Evolutionary conservation across 1,140 invertebrate species (phyloP).

Genomic region (Platyscapa corneri): DNA sequence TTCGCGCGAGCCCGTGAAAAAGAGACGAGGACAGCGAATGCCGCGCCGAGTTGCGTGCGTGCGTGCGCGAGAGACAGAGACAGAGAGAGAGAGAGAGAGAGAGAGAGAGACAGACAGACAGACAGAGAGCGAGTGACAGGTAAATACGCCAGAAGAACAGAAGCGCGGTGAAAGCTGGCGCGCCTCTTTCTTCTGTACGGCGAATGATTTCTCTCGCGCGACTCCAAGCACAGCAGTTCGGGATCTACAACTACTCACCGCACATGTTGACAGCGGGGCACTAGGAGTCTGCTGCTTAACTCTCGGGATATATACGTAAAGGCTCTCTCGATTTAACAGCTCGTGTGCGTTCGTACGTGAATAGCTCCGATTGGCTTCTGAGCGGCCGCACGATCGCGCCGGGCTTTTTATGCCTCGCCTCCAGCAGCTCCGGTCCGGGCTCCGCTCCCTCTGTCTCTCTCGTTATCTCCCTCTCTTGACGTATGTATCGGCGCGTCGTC

Average conservation of each 20-base stretch:
- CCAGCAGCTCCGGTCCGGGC: slow-evolving; percentile 13
- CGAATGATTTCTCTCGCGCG: not conserved
- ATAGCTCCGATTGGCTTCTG: slow-evolving; percentile 19
- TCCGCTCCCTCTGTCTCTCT: not conserved
- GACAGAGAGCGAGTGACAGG: not conserved
- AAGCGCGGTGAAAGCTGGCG: not conserved
- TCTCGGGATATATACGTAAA: not conserved
- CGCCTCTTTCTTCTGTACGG: not conserved
- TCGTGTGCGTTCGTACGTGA: not conserved
- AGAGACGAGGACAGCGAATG: not conserved
- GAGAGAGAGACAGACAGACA: not conserved
- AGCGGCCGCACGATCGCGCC: slow-evolving; percentile 12
- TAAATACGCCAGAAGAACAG: not conserved
- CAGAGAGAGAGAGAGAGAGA: too few species aligned
- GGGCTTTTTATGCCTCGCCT: slow-evolving; percentile 46
- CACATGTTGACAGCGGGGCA: not conserved
- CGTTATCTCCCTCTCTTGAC: not conserved
- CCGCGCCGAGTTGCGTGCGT: not conserved
- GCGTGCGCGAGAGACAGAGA: not conserved
- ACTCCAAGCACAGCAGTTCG: not conserved
- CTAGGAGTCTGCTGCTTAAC: not conserved
- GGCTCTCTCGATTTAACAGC: not conserved
- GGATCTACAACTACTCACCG: not conserved
- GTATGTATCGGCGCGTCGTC: not conserved
- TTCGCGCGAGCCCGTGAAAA: too few species aligned